Evolutionary conservation across 2,113 vertebrate genomes (phyloP).

Genomic region (Halcyon senegalensis): DNA sequence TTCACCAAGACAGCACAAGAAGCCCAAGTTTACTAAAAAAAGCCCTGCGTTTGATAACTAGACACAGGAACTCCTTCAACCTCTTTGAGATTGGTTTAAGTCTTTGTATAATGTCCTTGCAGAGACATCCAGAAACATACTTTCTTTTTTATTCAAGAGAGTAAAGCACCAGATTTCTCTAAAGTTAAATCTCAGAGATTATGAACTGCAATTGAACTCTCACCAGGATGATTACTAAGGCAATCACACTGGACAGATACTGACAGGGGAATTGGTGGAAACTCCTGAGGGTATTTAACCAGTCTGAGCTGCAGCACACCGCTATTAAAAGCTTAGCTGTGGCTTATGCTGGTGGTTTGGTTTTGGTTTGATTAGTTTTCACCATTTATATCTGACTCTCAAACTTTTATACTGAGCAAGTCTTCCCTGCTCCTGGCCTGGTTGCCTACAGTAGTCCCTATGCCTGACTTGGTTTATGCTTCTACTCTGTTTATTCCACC

Average conservation of each 20-base stretch:
- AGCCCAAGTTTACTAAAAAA: not conserved
- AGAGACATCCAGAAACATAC: not conserved
- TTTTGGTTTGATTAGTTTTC: not conserved
- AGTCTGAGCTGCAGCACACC: not conserved
- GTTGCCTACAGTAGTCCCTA: not conserved
- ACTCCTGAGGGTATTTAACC: not conserved
- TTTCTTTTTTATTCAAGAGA: not conserved
- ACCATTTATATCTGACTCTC: not conserved
- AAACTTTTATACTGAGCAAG: not conserved
- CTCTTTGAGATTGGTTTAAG: not conserved
- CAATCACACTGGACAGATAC: not conserved
- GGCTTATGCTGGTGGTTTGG: not conserved
- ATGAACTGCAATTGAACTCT: not conserved
- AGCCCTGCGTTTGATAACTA: accelerated
- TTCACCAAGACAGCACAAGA: not conserved
- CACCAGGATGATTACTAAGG: not conserved
- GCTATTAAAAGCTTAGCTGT: not conserved
- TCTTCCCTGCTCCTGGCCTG: not conserved
- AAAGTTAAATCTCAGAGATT: not conserved
- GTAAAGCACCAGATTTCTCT: not conserved
- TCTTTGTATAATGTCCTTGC: not conserved
- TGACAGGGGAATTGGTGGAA: not conserved
- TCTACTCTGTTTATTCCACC: not conserved
- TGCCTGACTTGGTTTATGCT: not conserved
- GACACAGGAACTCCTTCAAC: not conserved